Base-by-base conservation (phyloP, 2,888 invertebrate genomes). In the Yponomeuta cagnagella region DNA sequence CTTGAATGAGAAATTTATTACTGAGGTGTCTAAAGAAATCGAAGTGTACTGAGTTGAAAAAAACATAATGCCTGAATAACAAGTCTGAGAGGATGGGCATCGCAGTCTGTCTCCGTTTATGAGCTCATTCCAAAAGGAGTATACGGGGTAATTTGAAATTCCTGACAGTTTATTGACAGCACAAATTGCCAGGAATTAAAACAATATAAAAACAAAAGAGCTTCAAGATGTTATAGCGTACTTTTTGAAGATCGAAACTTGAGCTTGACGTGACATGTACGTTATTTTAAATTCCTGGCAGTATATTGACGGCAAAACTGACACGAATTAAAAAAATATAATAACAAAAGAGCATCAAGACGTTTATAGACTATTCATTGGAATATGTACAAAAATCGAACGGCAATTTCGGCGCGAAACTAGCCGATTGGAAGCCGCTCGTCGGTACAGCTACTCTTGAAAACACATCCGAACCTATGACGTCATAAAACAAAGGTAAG, bases 401-500 rank as follows among this genome's bases (percentile, higher is more conserved):
- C 52, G 12, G 15, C 37, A 43, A 8, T 43, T 43, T 43, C 43
- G 43, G 43, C 15, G 52, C 3, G 15, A 12, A 58, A 58, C 52
- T 58, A 15, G 52, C 52, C 15, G 52, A 58, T 12, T 58, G 52
- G 52, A 58, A 58, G 15, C 52, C 52, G 52, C 15, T 15, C 12
- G 52, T 58, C 15, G 52, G 8, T 43, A 43, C 15, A 58, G 12
- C 52, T 58, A 58, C 52, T 58, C 52, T 5, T 33, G 65, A 65
- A 68, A 69, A 69, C 43, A 37, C 70, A 63, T 66, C 70, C 74
- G 72, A 71, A 76, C 77, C 77, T 80, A 82, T 85, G 82, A 82
- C 82, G 78, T 79, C 86, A 85, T 89, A 90, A 89, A 90, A 87
- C 86, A 87, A 86, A 86, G 70, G 63, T 83, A 83, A 85, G 81